phyloP scores from a whole-genome alignment of 2,113 vertebrate genomes.

The Zosterops hypoxanthus region DNA sequence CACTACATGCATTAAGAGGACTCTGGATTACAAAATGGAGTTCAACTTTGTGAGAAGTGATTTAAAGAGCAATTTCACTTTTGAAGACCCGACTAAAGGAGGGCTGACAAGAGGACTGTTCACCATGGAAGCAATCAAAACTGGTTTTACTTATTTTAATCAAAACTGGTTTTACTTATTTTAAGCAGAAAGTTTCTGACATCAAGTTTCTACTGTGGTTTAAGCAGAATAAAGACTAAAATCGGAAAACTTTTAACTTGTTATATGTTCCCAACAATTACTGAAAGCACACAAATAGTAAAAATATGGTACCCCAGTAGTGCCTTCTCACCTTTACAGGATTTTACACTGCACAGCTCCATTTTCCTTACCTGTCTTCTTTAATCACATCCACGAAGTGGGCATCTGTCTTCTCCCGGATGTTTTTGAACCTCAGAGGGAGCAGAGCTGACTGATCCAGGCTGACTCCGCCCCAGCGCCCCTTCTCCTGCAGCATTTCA shows the following conservation, averaged over 20 bases:
- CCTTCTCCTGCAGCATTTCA: slow-evolving; percentile 94
- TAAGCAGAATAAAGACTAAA: background rate
- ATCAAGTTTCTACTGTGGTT: background rate
- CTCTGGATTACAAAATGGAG: background rate
- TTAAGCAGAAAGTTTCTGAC: background rate
- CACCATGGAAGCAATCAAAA: background rate
- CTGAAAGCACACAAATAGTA: background rate
- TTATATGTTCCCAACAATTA: background rate
- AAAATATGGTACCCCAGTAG: background rate
- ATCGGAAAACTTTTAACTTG: rapidly evolving
- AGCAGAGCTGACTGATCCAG: slow-evolving; percentile 93
- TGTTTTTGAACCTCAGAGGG: slow-evolving; percentile 90
- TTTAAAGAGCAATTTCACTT: background rate
- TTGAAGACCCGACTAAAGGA: rapidly evolving
- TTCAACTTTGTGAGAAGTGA: background rate
- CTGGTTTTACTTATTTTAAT: background rate
- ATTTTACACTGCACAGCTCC: background rate
- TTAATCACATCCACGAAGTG: slow-evolving; percentile 99
- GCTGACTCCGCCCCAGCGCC: slow-evolving; percentile 77
- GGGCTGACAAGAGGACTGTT: background rate
- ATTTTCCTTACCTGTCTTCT: slow-evolving; percentile 88
- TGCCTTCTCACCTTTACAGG: background rate
- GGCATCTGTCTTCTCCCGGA: slow-evolving; percentile 92
- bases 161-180: background rate
- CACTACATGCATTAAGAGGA: background rate